Base-by-base conservation (phyloP, 35 echinoderm and acorn worm genomes). In the Anneissia japonica region DNA sequence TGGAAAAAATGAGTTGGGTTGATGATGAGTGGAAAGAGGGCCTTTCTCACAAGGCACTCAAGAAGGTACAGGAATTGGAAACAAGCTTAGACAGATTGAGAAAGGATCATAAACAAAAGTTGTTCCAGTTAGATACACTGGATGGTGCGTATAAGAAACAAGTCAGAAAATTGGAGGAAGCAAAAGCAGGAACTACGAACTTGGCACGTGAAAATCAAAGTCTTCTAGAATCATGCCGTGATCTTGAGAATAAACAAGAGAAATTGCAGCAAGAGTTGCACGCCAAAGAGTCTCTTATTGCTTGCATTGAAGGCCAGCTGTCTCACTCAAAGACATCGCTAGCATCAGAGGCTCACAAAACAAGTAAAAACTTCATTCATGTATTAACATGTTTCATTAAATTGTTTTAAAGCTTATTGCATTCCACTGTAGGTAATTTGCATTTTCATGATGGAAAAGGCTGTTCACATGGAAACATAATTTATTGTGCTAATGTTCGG, bases 1-100 rank as follows among this genome's bases (percentile, higher is more conserved):
- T 31, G 16, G 33, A 19, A 77, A 93, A 76, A 10, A 97, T 97
- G 95, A 97, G 95, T 91, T 97, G 95, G 95, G 91, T 84, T 30
- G 85, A 83, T 77, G 95, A 97, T 80, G 95, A 97, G 39, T 97
- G 95, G 95, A 97, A 97, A 64, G 91, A 97, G 82, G 95, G 95
- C 6, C 86, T 93, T 73, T 83, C 95, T 21, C 55, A 78, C 34
- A 90, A 84, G 55, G 95, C 95, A n/a, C 83, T 93, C 32, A 88
- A 91, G 33, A 93, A 97, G 79, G 93, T 97, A 21, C 84, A 87
- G 32, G 84, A 97, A 78, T 41, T 97, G 80, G 95, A 97, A 75
- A 37, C 51, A 2, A 90, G 81, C 31, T 56, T 91, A 41, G 95
- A 93, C 32, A 93, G 85, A 75, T 77, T 91, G 1, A 81, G 38